phyloP scores from a whole-genome alignment of 2,888 invertebrate species.

The Mystacides longicornis region DNA sequence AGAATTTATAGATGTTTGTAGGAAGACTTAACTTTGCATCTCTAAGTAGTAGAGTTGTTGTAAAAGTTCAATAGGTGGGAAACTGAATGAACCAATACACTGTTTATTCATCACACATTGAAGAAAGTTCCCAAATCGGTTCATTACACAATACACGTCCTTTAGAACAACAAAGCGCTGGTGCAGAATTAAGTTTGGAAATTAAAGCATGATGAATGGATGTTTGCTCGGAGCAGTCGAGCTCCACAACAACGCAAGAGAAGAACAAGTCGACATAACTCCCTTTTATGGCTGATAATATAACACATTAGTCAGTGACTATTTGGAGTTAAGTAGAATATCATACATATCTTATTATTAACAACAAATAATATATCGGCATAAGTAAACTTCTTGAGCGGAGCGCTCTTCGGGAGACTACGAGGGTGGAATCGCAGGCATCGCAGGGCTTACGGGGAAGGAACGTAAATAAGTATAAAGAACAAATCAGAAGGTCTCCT shows the following conservation, averaged over 20 bases:
- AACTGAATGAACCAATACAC: no score
- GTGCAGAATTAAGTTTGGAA: not conserved
- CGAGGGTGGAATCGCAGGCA: not conserved
- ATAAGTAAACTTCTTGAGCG: constrained; percentile 12
- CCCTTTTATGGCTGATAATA: not conserved
- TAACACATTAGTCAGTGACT: not conserved
- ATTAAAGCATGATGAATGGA: not conserved
- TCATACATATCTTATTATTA: constrained; percentile 1
- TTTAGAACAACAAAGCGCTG: no score
- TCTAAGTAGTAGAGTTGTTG: no score
- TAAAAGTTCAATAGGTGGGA: no score
- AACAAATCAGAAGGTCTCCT: constrained; percentile 7
- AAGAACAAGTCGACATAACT: not conserved
- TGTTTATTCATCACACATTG: no score
- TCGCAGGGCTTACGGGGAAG: no score
- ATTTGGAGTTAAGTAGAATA: not conserved
- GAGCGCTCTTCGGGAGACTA: not conserved
- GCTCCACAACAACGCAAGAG: not conserved
- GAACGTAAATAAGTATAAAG: not conserved
- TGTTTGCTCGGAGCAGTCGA: not conserved
- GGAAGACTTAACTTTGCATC: no score
- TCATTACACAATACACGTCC: constrained; percentile 1
- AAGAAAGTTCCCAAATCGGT: not conserved
- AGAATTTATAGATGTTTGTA: no score
- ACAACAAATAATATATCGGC: constrained; percentile 11